phyloP scores from a whole-genome alignment of 2,113 vertebrate species.

The Cyprinodon tularosa region DNA sequence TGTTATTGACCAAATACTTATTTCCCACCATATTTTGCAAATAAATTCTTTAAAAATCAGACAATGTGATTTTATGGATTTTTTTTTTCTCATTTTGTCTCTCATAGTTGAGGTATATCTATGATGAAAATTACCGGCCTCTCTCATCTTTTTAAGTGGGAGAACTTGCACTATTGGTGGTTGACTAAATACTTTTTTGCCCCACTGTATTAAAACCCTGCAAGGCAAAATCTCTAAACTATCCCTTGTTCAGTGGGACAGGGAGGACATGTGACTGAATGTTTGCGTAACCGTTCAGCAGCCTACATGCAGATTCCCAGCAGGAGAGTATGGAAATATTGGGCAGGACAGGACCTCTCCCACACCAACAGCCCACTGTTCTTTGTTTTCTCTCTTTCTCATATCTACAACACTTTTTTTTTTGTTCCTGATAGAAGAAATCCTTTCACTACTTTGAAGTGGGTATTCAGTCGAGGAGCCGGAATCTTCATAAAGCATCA shows the following conservation, averaged over 20 bases:
- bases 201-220: not conserved
- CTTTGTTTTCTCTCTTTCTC: not conserved
- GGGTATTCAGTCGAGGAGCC: not conserved
- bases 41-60: no score
- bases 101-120: no score
- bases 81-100: no score
- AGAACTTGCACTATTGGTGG: no score
- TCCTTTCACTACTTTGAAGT: not conserved
- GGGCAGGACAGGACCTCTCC: not conserved
- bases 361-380: not conserved
- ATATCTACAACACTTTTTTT: not conserved
- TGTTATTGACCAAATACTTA: no score
- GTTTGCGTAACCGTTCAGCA: not conserved
- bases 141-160: no score
- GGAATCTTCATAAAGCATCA: not conserved
- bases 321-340: not conserved
- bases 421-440: not conserved
- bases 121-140: no score
- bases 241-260: not conserved
- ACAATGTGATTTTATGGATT: no score
- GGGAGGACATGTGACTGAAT: not conserved
- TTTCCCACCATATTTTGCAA: no score
- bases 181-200: no score
- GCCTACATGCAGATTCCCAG: constrained; percentile 1
- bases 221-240: not conserved